A percentile compares a stretch with the other conserved stretches of the same genome.
Conservation (phyloP, 37 sponge, comb jelly and placozoan species). For the Axinella damicornis region DNA sequence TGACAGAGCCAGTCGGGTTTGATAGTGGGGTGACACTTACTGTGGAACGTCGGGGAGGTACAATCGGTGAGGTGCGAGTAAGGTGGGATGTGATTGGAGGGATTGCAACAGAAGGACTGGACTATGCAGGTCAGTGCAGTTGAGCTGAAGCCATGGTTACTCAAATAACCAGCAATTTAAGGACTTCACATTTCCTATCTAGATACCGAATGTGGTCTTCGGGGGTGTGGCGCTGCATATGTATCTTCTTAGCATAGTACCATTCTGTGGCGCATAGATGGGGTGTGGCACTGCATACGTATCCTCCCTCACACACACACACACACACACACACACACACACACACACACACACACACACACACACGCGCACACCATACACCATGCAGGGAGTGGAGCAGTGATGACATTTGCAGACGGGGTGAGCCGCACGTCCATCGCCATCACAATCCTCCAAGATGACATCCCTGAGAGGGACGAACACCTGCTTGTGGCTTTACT, state of each 20-base stretch:
- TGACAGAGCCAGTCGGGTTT: constrained; percentile 35
- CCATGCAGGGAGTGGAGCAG: constrained; percentile 49
- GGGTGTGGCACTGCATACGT: not conserved
- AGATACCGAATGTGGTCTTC: too few species aligned
- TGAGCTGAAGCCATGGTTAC: too few species aligned
- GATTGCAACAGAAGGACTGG: constrained; percentile 54
- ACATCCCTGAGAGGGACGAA: constrained; percentile 68
- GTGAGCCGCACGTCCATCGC: constrained; percentile 23
- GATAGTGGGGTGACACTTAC: constrained; percentile 74
- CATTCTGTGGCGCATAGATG: too few species aligned
- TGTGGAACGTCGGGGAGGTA: constrained; percentile 73
- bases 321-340: constrained; percentile 2
- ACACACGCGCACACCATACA: too few species aligned
- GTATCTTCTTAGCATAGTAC: too few species aligned
- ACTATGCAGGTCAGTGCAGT: constrained; percentile 40
- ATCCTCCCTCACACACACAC: not conserved
- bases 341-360: not conserved
- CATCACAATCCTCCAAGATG: constrained; percentile 67
- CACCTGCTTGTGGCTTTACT: constrained; percentile 50
- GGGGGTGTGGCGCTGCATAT: too few species aligned
- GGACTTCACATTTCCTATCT: too few species aligned
- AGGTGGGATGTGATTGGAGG: constrained; percentile 47
- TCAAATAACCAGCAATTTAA: too few species aligned
- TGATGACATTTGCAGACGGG: constrained; percentile 75
- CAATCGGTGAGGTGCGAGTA: constrained; percentile 66